Percentiles rank a stretch among this genome's conserved stretches.
phyloP scores from a whole-genome alignment of 2,888 invertebrate species.

The Acleris sparsana region DNA sequence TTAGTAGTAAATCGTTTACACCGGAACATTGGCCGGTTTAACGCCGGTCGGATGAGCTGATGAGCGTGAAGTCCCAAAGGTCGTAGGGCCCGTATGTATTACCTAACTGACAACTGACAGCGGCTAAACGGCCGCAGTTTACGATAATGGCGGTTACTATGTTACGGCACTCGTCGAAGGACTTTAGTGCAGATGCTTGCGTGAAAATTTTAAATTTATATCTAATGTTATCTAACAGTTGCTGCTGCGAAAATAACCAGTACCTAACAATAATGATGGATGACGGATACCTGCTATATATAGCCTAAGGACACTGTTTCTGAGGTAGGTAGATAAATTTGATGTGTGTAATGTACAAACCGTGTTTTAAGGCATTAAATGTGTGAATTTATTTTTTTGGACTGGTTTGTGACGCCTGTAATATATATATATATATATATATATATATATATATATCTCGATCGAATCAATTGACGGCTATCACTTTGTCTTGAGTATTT shows the following conservation, averaged over 20 bases:
- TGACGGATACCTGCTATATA: too few relatives aligned
- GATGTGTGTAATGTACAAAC: too few relatives aligned
- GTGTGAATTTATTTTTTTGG: too few relatives aligned
- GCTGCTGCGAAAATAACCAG: background rate
- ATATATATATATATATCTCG: too few relatives aligned
- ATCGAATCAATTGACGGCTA: too few relatives aligned
- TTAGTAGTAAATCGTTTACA: conserved; percentile 10
- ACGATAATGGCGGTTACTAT: conserved; percentile 23
- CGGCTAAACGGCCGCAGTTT: conserved; percentile 18
- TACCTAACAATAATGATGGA: too few relatives aligned
- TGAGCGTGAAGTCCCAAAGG: conserved; percentile 62
- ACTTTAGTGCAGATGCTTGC: conserved; percentile 3
- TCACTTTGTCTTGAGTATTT: too few relatives aligned
- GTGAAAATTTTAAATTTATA: background rate
- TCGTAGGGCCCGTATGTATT: conserved; percentile 47
- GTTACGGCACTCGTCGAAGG: conserved; percentile 13
- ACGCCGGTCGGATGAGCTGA: conserved; percentile 69
- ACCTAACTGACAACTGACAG: conserved; percentile 29
- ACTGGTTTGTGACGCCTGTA: too few relatives aligned
- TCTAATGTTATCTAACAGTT: background rate
- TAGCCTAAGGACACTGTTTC: too few relatives aligned
- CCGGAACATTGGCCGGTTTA: conserved; percentile 64
- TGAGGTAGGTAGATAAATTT: too few relatives aligned
- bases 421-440: too few relatives aligned
- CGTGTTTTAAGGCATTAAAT: too few relatives aligned